Evolutionary conservation across 2,113 vertebrate genomes (phyloP).

Genomic region (Petroica traversi): DNA sequence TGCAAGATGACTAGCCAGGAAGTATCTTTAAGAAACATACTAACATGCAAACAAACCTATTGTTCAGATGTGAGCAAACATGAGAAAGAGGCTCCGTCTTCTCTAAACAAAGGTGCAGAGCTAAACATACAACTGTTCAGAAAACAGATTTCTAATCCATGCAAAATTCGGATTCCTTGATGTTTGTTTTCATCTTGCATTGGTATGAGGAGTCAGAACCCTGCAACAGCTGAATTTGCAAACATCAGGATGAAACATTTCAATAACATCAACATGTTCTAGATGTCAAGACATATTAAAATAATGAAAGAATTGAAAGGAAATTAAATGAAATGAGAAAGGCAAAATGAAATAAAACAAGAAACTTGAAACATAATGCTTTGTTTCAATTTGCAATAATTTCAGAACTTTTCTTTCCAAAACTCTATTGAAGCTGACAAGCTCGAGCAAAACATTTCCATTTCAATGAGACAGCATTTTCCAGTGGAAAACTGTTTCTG

Average conservation of each 20-base stretch:
- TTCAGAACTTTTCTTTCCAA: slow-evolving; percentile 31
- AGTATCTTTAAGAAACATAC: not conserved
- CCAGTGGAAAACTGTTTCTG: not conserved
- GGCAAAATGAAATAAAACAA: slow-evolving; percentile 44
- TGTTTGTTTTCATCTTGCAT: not conserved
- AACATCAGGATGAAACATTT: slow-evolving; percentile 32
- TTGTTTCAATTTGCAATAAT: slow-evolving; percentile 47
- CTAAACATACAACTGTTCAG: not conserved
- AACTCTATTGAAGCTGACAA: slow-evolving; percentile 17
- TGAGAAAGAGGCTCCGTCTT: not conserved
- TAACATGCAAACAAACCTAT: not conserved
- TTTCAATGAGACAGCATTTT: slow-evolving; percentile 15
- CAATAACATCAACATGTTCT: slow-evolving; percentile 39
- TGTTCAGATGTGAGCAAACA: not conserved
- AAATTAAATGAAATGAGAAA: slow-evolving; percentile 60
- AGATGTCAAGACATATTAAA: slow-evolving; percentile 50
- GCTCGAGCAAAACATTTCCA: not conserved
- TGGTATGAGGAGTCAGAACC: not conserved
- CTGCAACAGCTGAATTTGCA: slow-evolving; percentile 27
- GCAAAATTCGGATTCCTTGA: not conserved
- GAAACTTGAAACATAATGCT: slow-evolving; percentile 27
- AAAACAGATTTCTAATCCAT: not conserved
- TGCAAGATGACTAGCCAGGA: not conserved
- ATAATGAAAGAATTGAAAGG: slow-evolving; percentile 42
- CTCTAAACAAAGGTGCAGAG: not conserved